These are phyloP conservation scores for Dreissena rostriformis DNA, from an alignment of 1,140 invertebrate species.

Conservation along the genomic window DNA sequence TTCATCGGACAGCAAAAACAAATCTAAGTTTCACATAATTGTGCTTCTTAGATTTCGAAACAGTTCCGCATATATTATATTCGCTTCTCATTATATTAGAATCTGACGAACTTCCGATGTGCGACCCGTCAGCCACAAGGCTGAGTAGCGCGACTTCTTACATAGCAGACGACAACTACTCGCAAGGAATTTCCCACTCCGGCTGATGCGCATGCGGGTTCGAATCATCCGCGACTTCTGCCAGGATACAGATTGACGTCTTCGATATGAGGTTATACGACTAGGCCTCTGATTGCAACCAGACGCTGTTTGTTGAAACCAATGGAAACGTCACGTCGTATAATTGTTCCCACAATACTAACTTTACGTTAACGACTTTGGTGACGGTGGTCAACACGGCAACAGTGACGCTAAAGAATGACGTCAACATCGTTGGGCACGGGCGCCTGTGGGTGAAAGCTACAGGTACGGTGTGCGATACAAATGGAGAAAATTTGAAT, in stretches of 20 bases:
- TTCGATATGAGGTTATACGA: slow-evolving; percentile 21
- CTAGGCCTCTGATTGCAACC: slow-evolving; percentile 12
- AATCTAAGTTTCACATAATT: no score
- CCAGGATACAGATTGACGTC: slow-evolving; percentile 14
- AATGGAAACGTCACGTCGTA: background rate
- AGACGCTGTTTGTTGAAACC: slow-evolving; percentile 10
- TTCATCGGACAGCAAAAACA: no score
- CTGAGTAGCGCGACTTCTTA: slow-evolving; percentile 2
- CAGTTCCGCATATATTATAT: background rate
- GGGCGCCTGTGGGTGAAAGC: slow-evolving; percentile 25
- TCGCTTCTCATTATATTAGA: background rate
- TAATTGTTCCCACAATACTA: slow-evolving; percentile 19
- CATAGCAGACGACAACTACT: slow-evolving; percentile 33
- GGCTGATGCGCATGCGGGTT: slow-evolving; percentile 47
- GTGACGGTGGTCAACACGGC: slow-evolving; percentile 1
- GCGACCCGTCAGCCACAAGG: slow-evolving; percentile 4
- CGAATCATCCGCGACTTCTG: slow-evolving; percentile 34
- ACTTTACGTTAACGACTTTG: slow-evolving; percentile 9
- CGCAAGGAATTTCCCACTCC: slow-evolving; percentile 10
- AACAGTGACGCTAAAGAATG: slow-evolving; percentile 21
- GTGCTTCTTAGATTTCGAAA: no score
- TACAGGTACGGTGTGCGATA: slow-evolving; percentile 15
- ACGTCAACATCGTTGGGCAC: background rate
- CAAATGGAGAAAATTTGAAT: no score
- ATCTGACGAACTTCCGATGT: slow-evolving; percentile 18